Evolutionary conservation across 2,113 vertebrate genomes (phyloP), one percentile per base, ranked within the genome.

Genomic region (Lophotis ruficrista): DNA sequence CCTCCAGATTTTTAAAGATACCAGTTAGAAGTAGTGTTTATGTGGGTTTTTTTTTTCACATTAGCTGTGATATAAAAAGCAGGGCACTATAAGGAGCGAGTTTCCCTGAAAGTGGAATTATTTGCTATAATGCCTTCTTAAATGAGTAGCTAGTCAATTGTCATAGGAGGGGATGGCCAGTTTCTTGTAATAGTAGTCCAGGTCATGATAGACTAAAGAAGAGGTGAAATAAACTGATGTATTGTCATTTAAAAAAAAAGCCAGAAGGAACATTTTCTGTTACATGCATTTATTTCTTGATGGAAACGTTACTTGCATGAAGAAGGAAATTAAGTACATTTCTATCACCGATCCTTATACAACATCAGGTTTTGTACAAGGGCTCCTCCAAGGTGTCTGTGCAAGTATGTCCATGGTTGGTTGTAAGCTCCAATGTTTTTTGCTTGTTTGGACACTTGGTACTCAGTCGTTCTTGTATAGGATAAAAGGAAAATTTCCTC

Each of bases 401-500:
- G 25, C 11, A 37, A 50, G 16, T 7, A 21, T 7, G 57, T 35
- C 54, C 12, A 0, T 35, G n/a, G 48, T 13, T 90, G 45, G 28
- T 23, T 15, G n/a, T 66, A 56, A 87, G n/a, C 35, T 61, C 45
- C 71, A 53, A n/a, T 48, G 41, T 30, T 85, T 90, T 82, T 85
- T 3, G 3, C 15, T 72, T 83, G 14, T 54, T 85, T 79, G 68
- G 6, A 25, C 14, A 37, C 27, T 24, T 56, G 28, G 33, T 21
- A 60, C 51, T 64, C 0, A 0, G 9, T 75, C 31, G 41, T 83
- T 79, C 28, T 15, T 37, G n/a, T 35, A 4, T 3, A 47, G 25
- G 30, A 62, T 70, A 33, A 56, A 62, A 76, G 38, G 19, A n/a
- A 77, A 27, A 35, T 94, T 81, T 56, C 10, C 21, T 73, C 6